A percentile compares a stretch with the other conserved stretches of the same genome.
phyloP scores from a whole-genome alignment of 2,797 vertebrate genomes.

The Macropodus opercularis region DNA sequence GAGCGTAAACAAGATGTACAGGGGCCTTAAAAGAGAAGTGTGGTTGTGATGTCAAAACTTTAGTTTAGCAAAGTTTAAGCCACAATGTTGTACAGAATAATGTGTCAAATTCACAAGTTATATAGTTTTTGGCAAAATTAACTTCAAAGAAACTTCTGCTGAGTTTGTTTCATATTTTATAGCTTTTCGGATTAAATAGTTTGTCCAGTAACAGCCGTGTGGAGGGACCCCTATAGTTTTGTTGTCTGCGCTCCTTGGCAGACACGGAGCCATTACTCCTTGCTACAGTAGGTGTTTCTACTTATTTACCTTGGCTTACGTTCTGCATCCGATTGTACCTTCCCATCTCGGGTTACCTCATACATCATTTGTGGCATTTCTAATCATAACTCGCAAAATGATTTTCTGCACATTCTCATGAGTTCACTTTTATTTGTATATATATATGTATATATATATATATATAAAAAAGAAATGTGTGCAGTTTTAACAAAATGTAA shows the following conservation, averaged over 20 bases:
- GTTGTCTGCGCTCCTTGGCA: too few species aligned
- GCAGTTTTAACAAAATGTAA: neutral
- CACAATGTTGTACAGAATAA: too few species aligned
- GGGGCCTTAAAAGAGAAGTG: neutral
- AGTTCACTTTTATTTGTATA: slow-evolving; percentile 17
- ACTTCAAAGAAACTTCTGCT: too few species aligned
- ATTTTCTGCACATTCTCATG: slow-evolving; percentile 14
- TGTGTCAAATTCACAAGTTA: too few species aligned
- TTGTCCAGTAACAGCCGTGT: too few species aligned
- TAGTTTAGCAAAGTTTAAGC: too few species aligned
- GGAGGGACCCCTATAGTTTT: too few species aligned
- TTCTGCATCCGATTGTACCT: slow-evolving; percentile 44
- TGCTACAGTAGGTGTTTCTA: slow-evolving; percentile 35
- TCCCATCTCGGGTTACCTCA: slow-evolving; percentile 44
- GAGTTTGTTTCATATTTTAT: too few species aligned
- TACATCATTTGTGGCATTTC: slow-evolving; percentile 62
- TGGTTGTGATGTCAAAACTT: too few species aligned
- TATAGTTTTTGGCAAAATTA: too few species aligned
- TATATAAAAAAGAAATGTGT: slow-evolving; percentile 19
- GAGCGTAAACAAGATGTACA: neutral
- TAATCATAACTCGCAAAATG: slow-evolving; percentile 45
- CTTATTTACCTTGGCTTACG: slow-evolving; percentile 22
- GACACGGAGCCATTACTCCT: slow-evolving; percentile 16
- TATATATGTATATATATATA: too few species aligned
- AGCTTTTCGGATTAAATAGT: too few species aligned